Evolutionary conservation across 2,113 vertebrate genomes (phyloP).

Genomic region (Brienomyrus brachyistius): DNA sequence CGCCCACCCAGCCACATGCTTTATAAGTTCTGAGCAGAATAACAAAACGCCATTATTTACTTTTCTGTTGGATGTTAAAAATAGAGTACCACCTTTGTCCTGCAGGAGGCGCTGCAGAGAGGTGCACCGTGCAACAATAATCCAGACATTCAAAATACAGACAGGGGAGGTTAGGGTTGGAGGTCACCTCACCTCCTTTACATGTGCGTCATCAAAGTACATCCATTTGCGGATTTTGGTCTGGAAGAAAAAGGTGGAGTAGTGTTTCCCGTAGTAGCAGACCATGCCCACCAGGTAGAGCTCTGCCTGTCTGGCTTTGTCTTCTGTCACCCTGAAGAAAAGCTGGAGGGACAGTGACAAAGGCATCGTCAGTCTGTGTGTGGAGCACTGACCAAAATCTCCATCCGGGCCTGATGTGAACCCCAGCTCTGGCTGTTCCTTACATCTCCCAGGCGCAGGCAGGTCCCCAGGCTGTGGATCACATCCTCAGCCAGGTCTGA

Average conservation of each 20-base stretch:
- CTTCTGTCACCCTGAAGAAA: constrained; percentile 91
- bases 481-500: constrained; percentile 93
- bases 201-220: constrained; percentile 96
- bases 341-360: constrained; percentile 48
- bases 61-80: neutral
- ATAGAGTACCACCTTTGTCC: neutral
- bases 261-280: constrained; percentile 96
- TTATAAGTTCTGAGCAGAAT: neutral
- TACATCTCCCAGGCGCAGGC: constrained; percentile 87
- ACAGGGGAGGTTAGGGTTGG: neutral
- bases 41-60: neutral
- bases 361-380: neutral
- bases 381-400: neutral
- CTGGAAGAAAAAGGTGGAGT: constrained; percentile 97
- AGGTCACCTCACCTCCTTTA: constrained; percentile 77
- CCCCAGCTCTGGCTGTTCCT: constrained; percentile 35
- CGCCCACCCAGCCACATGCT: neutral
- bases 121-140: neutral
- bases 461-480: constrained; percentile 89
- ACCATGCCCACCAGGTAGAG: constrained; percentile 97
- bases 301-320: constrained; percentile 85
- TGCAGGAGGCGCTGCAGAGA: neutral
- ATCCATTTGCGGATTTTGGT: constrained; percentile 94
- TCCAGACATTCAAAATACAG: neutral
- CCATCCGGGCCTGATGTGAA: neutral